Evolutionary conservation across 2,797 vertebrate genomes (phyloP).

Genomic region (Hoplostethus mediterraneus): DNA sequence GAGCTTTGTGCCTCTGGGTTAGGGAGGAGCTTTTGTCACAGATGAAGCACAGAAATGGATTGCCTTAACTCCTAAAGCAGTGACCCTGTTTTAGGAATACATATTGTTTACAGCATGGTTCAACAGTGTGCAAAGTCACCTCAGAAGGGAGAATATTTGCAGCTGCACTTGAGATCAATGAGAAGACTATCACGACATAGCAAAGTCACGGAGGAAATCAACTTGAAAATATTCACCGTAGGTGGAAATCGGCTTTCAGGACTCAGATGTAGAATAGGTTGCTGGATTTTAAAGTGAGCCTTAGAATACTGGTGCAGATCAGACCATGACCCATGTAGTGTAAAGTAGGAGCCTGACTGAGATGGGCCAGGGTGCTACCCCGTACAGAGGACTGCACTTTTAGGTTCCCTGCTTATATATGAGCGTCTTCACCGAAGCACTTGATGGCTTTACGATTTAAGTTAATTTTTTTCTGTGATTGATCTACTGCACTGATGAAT

Average conservation of each 20-base stretch:
- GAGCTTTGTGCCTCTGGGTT: constrained; percentile 74
- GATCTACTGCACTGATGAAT: constrained; percentile 82
- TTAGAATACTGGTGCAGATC: constrained; percentile 85
- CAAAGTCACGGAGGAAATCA: constrained; percentile 43
- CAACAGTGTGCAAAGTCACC: constrained; percentile 50
- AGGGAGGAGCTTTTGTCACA: constrained; percentile 76
- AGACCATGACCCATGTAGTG: constrained; percentile 80
- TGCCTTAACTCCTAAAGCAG: constrained; percentile 86
- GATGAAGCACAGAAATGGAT: constrained; percentile 82
- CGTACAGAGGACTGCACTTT: constrained; percentile 81
- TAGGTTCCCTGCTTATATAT: constrained; percentile 83
- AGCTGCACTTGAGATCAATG: constrained; percentile 37
- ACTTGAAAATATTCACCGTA: constrained; percentile 65
- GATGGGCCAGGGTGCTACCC: constrained; percentile 73
- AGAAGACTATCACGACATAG: constrained; percentile 45
- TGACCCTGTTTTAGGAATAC: constrained; percentile 66
- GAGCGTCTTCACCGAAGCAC: constrained; percentile 73
- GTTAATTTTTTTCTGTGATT: constrained; percentile 70
- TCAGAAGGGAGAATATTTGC: constrained; percentile 57
- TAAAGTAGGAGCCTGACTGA: constrained; percentile 72
- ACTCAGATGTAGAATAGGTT: constrained; percentile 40
- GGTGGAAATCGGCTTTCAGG: constrained; percentile 56
- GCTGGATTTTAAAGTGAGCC: constrained; percentile 74
- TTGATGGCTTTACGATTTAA: constrained; percentile 62
- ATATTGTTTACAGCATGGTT: constrained; percentile 78